A percentile compares a stretch with the other conserved stretches of the same genome.
phyloP scores from a whole-genome alignment of 2,888 invertebrate genomes.

The Pardosa pseudoannulata region DNA sequence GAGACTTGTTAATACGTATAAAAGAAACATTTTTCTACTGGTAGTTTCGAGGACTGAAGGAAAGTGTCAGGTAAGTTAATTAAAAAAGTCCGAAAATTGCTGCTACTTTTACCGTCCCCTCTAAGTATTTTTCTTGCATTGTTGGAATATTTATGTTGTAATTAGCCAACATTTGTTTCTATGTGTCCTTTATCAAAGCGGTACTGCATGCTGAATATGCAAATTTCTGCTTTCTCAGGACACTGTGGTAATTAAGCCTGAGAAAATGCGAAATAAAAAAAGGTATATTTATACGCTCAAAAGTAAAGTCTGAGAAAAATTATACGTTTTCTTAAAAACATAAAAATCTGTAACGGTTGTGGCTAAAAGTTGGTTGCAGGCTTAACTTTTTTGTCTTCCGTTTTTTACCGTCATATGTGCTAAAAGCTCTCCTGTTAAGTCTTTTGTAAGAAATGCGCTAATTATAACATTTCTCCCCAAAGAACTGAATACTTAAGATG shows the following conservation, averaged over 20 bases:
- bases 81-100: conserved; percentile 64
- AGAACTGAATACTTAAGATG: conserved; percentile 31
- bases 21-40: conserved; percentile 36
- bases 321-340: conserved; percentile 22
- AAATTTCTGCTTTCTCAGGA: conserved; percentile 64
- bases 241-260: conserved; percentile 61
- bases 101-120: conserved; percentile 46
- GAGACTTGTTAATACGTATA: conserved; percentile 45
- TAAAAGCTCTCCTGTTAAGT: conserved; percentile 49
- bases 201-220: conserved; percentile 56
- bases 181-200: conserved; percentile 23
- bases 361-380: conserved; percentile 44
- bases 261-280: conserved; percentile 26
- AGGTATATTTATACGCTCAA: not conserved
- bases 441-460: conserved; percentile 49
- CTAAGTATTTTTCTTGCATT: conserved; percentile 60
- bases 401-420: conserved; percentile 27
- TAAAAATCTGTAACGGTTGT: conserved; percentile 45
- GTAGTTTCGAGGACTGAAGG: conserved; percentile 8
- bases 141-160: conserved; percentile 70
- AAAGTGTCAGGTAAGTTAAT: conserved; percentile 65
- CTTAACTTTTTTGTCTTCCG: conserved; percentile 45
- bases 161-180: conserved; percentile 68
- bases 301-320: conserved; percentile 2
- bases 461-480: conserved; percentile 42